Conservation (phyloP, 2,113 vertebrate genomes). For the Cyphomyrus plagiostoma region DNA sequence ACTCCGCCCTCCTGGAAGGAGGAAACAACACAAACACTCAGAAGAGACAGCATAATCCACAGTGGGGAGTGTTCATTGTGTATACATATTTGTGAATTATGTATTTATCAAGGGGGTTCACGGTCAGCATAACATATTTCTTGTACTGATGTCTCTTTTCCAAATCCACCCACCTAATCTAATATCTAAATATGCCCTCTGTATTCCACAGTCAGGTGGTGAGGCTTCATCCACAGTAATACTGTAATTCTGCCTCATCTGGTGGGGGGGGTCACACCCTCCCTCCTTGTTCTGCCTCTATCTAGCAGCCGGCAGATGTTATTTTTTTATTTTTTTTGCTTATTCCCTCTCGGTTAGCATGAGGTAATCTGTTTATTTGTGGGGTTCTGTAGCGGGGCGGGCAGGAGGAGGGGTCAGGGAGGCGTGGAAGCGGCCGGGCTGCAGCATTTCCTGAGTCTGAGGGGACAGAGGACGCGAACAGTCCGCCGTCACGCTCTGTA, state of each 20-base stretch:
- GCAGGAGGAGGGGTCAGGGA: neutral
- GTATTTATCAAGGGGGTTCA: slow-evolving; percentile 24
- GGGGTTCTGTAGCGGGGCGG: neutral
- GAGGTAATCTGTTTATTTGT: slow-evolving; percentile 12
- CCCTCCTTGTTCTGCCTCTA: neutral
- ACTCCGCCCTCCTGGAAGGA: neutral
- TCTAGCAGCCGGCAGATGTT: neutral
- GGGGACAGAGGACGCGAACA: neutral
- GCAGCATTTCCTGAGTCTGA: neutral
- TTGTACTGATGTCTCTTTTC: slow-evolving; percentile 38
- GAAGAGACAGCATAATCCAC: neutral
- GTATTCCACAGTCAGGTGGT: slow-evolving; percentile 42
- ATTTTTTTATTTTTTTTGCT: neutral
- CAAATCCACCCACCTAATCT: slow-evolving; percentile 56
- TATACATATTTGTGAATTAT: slow-evolving; percentile 32
- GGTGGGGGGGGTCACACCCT: neutral
- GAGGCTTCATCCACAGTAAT: slow-evolving; percentile 52
- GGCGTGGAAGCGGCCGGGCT: neutral
- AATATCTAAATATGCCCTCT: slow-evolving; percentile 42
- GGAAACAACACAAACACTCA: neutral
- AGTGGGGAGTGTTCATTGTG: neutral
- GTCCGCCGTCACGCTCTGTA: neutral
- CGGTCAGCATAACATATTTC: slow-evolving; percentile 49
- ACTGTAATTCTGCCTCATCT: slow-evolving; percentile 48
- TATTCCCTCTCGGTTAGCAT: neutral